These are phyloP conservation scores for Empis stercorea DNA, from an alignment of 2,888 invertebrate genomes.

Conservation along the genomic window DNA sequence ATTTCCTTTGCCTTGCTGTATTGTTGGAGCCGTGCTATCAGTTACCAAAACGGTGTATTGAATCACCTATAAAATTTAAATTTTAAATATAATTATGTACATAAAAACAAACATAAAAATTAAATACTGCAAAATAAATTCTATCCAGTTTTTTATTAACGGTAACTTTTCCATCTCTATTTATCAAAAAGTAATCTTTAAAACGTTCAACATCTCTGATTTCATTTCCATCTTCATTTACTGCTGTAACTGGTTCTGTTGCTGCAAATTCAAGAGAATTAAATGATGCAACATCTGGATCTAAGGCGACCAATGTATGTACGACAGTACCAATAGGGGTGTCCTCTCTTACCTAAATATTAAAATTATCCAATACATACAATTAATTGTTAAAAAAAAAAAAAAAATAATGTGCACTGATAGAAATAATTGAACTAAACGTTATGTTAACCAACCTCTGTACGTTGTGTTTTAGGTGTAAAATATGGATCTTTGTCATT, in stretches of 20 bases:
- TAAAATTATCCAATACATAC: slow-evolving; percentile 1
- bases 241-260: slow-evolving; percentile 60
- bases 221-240: slow-evolving; percentile 71
- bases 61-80: slow-evolving; percentile 39
- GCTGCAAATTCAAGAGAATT: slow-evolving; percentile 51
- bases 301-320: slow-evolving; percentile 58
- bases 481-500: slow-evolving; percentile 83
- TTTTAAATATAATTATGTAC: no score
- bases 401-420: no score
- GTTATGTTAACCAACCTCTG: slow-evolving; percentile 43
- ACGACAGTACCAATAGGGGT: slow-evolving; percentile 57
- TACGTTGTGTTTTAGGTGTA: slow-evolving; percentile 61
- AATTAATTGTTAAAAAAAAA: no score
- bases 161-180: slow-evolving; percentile 41
- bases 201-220: slow-evolving; percentile 34
- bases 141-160: slow-evolving; percentile 32
- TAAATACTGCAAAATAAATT: slow-evolving; percentile 29
- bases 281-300: slow-evolving; percentile 62
- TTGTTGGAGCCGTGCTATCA: slow-evolving; percentile 64
- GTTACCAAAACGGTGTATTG: slow-evolving; percentile 67
- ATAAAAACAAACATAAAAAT: slow-evolving; percentile 1
- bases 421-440: slow-evolving; percentile 1
- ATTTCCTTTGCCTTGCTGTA: slow-evolving; percentile 61
- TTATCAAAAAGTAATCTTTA: slow-evolving; percentile 53
- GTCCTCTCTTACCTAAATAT: slow-evolving; percentile 57